Evolutionary conservation across 2,888 invertebrate species (phyloP).

Genomic region (Scaptomyza reducta): DNA sequence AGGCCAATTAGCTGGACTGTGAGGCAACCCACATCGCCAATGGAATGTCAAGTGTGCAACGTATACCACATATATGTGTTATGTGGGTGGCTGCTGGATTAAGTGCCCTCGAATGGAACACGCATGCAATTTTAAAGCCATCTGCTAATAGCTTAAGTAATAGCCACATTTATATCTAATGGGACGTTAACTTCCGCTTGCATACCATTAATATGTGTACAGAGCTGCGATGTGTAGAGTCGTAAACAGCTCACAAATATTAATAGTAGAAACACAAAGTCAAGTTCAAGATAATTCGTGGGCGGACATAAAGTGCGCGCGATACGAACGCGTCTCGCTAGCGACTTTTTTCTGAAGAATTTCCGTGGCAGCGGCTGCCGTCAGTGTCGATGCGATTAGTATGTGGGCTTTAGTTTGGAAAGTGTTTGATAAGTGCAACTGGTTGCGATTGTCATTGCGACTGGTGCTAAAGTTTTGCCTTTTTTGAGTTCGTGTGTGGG

Average conservation of each 20-base stretch:
- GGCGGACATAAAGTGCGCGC: conserved; percentile 43
- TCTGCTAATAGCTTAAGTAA: conserved; percentile 46
- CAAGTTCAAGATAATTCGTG: conserved; percentile 66
- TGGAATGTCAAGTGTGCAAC: conserved; percentile 36
- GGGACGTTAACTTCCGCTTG: conserved; percentile 68
- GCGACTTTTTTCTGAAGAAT: conserved; percentile 55
- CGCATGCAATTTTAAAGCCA: conserved; percentile 13
- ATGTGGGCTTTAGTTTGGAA: conserved; percentile 58
- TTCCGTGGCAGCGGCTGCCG: conserved; percentile 19
- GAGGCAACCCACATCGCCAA: conserved; percentile 40
- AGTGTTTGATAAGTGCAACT: conserved; percentile 71
- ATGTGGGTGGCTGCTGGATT: conserved; percentile 30
- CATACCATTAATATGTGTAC: conserved; percentile 18
- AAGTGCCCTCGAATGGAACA: conserved; percentile 28
- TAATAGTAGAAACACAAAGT: conserved; percentile 29
- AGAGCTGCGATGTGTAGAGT: conserved; percentile 16
- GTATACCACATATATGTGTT: background rate
- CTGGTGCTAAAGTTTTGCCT: conserved; percentile 19
- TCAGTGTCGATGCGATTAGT: conserved; percentile 27
- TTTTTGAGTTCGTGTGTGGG: conserved; percentile 11
- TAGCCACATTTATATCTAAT: conserved; percentile 44
- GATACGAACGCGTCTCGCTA: conserved; percentile 29
- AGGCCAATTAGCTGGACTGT: conserved; percentile 48
- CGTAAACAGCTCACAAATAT: conserved; percentile 50
- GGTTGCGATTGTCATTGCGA: conserved; percentile 46